These are phyloP conservation scores for Notospermus geniculatus DNA, from an alignment of 1,140 invertebrate genomes.

Conservation along the genomic window DNA sequence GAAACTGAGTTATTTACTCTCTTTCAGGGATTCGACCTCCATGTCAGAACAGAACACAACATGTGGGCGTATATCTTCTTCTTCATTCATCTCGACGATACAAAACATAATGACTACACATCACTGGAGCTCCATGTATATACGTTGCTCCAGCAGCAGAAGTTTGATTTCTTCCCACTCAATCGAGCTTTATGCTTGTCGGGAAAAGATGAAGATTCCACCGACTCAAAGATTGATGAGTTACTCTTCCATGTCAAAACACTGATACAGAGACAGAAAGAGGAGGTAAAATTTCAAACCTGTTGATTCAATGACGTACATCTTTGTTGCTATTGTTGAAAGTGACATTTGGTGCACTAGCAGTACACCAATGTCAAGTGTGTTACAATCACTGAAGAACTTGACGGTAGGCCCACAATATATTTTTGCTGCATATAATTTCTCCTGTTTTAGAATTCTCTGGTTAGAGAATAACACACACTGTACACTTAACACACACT, in stretches of 20 bases:
- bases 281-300: constrained; percentile 39
- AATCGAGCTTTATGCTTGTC: constrained; percentile 52
- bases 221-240: constrained; percentile 51
- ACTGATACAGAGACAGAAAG: constrained; percentile 49
- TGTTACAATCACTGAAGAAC: too few relatives aligned
- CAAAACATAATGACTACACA: constrained; percentile 53
- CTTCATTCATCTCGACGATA: constrained; percentile 53
- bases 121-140: constrained; percentile 50
- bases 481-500: not conserved
- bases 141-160: constrained; percentile 39
- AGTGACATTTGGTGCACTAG: too few relatives aligned
- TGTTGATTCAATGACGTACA: too few relatives aligned
- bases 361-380: too few relatives aligned
- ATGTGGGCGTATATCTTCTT: constrained; percentile 57
- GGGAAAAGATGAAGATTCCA: constrained; percentile 46
- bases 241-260: constrained; percentile 44
- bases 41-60: constrained; percentile 53
- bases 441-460: too few relatives aligned
- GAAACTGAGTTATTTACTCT: too few relatives aligned
- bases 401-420: too few relatives aligned
- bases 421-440: too few relatives aligned
- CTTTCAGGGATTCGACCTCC: constrained; percentile 52
- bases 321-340: too few relatives aligned
- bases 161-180: constrained; percentile 54
- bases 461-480: too few relatives aligned